phyloP scores from a whole-genome alignment of 1,140 invertebrate species.

The Daktulosphaira vitifoliae region DNA sequence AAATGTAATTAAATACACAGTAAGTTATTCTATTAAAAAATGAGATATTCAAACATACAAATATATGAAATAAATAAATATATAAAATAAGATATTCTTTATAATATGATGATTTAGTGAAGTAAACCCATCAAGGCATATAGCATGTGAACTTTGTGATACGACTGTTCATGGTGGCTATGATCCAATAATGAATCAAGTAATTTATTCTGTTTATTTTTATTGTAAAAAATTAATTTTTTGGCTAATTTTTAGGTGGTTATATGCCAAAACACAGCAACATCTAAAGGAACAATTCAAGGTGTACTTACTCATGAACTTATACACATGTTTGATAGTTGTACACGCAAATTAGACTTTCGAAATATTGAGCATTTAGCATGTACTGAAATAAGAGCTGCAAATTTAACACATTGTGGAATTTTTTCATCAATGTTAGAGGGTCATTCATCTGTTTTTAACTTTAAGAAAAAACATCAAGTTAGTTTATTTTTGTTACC shows the following conservation, averaged over 20 bases:
- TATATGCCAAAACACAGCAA: constrained; percentile 78
- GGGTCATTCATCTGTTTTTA: constrained; percentile 64
- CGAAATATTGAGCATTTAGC: constrained; percentile 86
- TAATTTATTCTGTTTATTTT: constrained; percentile 41
- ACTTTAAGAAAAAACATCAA: constrained; percentile 63
- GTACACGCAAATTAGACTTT: constrained; percentile 78
- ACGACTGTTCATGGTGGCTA: constrained; percentile 77
- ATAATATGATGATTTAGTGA: constrained; percentile 50
- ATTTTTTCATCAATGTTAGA: constrained; percentile 68
- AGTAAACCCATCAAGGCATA: constrained; percentile 74
- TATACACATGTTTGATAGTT: constrained; percentile 95
- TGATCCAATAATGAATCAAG: constrained; percentile 80
- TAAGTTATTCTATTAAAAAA: no score
- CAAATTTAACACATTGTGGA: constrained; percentile 85
- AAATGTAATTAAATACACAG: no score
- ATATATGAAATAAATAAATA: no score
- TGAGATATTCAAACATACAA: no score
- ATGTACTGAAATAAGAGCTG: constrained; percentile 87
- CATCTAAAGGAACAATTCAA: constrained; percentile 56
- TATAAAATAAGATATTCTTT: no score
- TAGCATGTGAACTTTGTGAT: constrained; percentile 86
- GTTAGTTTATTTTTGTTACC: constrained; percentile 43
- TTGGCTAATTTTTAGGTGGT: constrained; percentile 56
- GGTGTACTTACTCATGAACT: constrained; percentile 83
- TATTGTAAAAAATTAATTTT: neutral